phyloP scores from a whole-genome alignment of 37 sponge, comb jelly and placozoan genomes.

The Petrosia ficiformis region DNA sequence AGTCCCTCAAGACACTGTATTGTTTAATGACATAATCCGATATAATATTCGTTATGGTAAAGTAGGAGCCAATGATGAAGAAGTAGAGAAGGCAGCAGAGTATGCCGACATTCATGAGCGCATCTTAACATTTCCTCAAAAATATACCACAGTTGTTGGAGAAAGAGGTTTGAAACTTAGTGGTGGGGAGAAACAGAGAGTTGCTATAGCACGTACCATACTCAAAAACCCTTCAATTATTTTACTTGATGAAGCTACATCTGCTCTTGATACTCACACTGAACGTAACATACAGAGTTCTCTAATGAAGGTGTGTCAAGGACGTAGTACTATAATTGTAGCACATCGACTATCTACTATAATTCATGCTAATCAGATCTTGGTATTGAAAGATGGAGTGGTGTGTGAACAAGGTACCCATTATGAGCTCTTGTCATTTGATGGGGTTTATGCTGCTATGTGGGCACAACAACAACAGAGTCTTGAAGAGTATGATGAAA shows the following conservation, averaged over 20 bases:
- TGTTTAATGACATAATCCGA: constrained; percentile 91
- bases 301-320: constrained; percentile 80
- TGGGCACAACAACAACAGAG: constrained; percentile 87
- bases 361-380: constrained; percentile 92
- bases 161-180: constrained; percentile 98
- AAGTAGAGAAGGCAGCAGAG: constrained; percentile 82
- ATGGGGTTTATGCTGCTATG: constrained; percentile 86
- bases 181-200: constrained; percentile 99
- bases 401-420: constrained; percentile 79
- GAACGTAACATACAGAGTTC: constrained; percentile 93
- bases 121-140: constrained; percentile 76
- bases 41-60: constrained; percentile 96
- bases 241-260: constrained; percentile 96
- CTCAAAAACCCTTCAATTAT: constrained; percentile 92
- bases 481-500: constrained; percentile 23
- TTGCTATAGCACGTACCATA: constrained; percentile 96
- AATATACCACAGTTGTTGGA: constrained; percentile 92
- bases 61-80: constrained; percentile 65
- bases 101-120: constrained; percentile 90
- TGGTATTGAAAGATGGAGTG: constrained; percentile 86
- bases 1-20: constrained; percentile 99
- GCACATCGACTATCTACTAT: constrained; percentile 97
- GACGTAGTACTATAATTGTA: constrained; percentile 88
- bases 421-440: constrained; percentile 58
- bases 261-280: constrained; percentile 96